phyloP scores from a whole-genome alignment of 2,797 vertebrate genomes.

The Myotis pilosus region DNA sequence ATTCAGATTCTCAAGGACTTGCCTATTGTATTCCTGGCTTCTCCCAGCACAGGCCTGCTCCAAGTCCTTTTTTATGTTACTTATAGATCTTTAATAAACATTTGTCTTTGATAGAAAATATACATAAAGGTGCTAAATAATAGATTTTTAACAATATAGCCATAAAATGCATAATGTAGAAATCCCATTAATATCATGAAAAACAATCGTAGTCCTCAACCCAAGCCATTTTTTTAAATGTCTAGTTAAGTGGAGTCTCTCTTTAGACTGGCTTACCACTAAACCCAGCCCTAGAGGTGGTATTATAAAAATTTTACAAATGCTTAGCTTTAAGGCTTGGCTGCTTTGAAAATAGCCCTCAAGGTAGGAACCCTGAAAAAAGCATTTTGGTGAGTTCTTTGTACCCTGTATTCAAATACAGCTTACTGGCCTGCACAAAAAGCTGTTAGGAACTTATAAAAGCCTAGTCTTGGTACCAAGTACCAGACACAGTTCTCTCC shows the following conservation, averaged over 20 bases:
- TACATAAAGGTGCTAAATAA: not conserved
- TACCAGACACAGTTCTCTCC: not conserved
- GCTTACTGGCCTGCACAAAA: not conserved
- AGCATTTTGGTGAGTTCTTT: not conserved
- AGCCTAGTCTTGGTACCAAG: not conserved
- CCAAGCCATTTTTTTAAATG: not conserved
- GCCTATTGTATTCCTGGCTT: not conserved
- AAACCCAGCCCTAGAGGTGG: not conserved
- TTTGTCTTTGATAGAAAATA: not conserved
- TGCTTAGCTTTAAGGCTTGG: not conserved
- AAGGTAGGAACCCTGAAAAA: not conserved
- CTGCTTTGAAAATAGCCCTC: not conserved
- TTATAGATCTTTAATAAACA: not conserved
- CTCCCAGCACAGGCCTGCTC: not conserved
- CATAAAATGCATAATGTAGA: not conserved
- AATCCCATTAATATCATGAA: not conserved
- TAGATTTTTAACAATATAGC: not conserved
- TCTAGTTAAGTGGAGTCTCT: not conserved
- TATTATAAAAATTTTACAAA: slow-evolving; percentile 2
- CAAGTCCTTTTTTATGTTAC: not conserved
- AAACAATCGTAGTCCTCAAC: not conserved
- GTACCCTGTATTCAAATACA: not conserved
- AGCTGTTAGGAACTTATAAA: not conserved
- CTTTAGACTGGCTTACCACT: not conserved
- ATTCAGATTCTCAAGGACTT: not conserved